Evolutionary conservation across 2,797 vertebrate genomes (phyloP).

Genomic region (Nyctalus aviator): DNA sequence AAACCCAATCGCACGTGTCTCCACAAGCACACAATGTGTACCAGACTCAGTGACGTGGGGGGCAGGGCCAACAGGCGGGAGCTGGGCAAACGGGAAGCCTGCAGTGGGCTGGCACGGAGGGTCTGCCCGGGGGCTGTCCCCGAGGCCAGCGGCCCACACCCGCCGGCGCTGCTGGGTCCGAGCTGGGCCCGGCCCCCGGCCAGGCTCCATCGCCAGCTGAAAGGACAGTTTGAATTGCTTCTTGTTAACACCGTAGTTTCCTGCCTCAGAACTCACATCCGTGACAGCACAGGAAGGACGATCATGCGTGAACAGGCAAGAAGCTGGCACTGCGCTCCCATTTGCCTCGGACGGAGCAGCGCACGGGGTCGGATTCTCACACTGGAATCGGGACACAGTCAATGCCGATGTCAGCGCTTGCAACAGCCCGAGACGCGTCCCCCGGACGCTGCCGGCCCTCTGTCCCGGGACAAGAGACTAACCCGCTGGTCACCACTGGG

Average conservation of each 20-base stretch:
- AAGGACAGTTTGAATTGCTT: not conserved
- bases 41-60: not conserved
- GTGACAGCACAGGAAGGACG: not conserved
- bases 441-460: accelerated
- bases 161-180: no score
- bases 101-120: not conserved
- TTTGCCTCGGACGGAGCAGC: not conserved
- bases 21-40: not conserved
- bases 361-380: not conserved
- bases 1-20: not conserved
- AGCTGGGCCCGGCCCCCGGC: not conserved
- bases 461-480: not conserved
- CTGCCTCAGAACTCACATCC: not conserved
- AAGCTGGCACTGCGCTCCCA: not conserved
- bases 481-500: not conserved
- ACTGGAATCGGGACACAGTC: not conserved
- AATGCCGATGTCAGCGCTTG: not conserved
- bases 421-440: not conserved
- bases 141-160: not conserved
- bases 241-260: not conserved
- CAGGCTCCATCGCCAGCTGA: not conserved
- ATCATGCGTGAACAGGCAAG: not conserved
- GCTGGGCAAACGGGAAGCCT: not conserved
- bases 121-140: constrained; percentile 42
- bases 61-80: not conserved